These are phyloP conservation scores for Pseudopodoces humilis DNA, from an alignment of 2,113 vertebrate species.

Conservation along the genomic window DNA sequence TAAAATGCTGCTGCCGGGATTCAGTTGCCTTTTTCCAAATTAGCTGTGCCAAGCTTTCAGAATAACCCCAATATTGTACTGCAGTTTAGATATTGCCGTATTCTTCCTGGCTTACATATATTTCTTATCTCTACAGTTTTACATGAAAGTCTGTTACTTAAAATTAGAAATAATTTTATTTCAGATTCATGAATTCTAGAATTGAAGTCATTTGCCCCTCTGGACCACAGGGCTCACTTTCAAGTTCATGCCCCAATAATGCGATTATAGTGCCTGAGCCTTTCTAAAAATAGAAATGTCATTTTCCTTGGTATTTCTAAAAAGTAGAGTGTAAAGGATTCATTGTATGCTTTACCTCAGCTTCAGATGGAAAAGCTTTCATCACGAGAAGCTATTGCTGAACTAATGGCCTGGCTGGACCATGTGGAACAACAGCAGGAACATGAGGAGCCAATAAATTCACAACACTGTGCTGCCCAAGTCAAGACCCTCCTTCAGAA, in stretches of 20 bases:
- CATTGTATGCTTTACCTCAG: constrained; percentile 71
- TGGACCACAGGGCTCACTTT: constrained; percentile 22
- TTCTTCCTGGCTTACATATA: neutral
- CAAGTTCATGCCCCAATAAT: constrained; percentile 33
- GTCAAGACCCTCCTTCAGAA: constrained; percentile 74
- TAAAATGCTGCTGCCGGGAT: constrained; percentile 18
- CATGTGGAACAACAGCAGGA: constrained; percentile 66
- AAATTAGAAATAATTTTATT: neutral
- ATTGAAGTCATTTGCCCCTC: neutral
- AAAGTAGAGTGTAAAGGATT: constrained; percentile 22
- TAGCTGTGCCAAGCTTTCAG: constrained; percentile 12
- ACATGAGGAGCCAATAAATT: neutral
- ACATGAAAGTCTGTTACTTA: neutral
- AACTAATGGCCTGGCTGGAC: constrained; percentile 80
- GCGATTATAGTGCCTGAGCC: constrained; percentile 10
- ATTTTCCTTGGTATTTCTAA: constrained; percentile 38
- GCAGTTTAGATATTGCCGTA: constrained; percentile 50
- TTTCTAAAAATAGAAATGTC: constrained; percentile 51
- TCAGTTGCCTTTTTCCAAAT: constrained; percentile 19
- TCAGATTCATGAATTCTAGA: neutral
- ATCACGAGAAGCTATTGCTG: constrained; percentile 81
- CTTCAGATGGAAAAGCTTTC: constrained; percentile 82
- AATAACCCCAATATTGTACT: constrained; percentile 24
- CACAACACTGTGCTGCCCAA: constrained; percentile 2
- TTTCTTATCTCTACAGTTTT: constrained; percentile 16